Evolutionary conservation across 2,113 vertebrate genomes (phyloP).

Genomic region (Thamnaconus septentrionalis): DNA sequence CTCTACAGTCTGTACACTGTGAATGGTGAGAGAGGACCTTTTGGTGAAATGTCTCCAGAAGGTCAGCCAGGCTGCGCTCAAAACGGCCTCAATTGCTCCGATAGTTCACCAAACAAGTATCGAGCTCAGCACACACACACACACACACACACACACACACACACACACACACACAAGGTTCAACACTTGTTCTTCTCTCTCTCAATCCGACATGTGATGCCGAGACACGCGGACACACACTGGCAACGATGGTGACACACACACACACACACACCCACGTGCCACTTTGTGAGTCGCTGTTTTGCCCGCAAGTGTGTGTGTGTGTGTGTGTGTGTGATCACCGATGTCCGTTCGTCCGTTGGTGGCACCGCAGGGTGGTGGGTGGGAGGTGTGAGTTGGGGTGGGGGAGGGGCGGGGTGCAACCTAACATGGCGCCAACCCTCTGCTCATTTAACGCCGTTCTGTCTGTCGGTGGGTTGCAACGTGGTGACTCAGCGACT

Average conservation of each 20-base stretch:
- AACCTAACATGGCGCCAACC: conserved; percentile 53
- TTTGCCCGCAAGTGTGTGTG: conserved; percentile 1
- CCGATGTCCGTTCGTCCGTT: no score
- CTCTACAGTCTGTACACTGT: conserved; percentile 38
- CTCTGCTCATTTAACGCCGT: conserved; percentile 49
- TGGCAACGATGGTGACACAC: neutral
- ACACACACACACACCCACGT: neutral
- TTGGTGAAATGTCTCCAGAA: conserved; percentile 70
- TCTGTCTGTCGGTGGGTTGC: conserved; percentile 23
- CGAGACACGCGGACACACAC: no score
- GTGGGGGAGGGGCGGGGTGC: conserved; percentile 48
- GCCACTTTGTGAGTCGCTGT: conserved; percentile 4
- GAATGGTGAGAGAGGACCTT: conserved; percentile 58
- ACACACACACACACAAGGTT: neutral
- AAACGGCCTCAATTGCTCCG: conserved; percentile 43
- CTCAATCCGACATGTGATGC: no score
- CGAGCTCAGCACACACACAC: conserved; percentile 3
- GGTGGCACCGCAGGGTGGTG: no score
- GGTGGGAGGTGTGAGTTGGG: conserved; percentile 12
- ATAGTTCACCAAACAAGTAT: conserved; percentile 22
- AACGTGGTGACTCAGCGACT: conserved; percentile 56
- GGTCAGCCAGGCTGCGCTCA: conserved; percentile 57
- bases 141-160: conserved; percentile 1
- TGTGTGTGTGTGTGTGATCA: neutral
- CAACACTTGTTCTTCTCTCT: no score